These are phyloP conservation scores for Lasioglossum oenotherae DNA, from an alignment of 2,888 invertebrate genomes.

Conservation along the genomic window DNA sequence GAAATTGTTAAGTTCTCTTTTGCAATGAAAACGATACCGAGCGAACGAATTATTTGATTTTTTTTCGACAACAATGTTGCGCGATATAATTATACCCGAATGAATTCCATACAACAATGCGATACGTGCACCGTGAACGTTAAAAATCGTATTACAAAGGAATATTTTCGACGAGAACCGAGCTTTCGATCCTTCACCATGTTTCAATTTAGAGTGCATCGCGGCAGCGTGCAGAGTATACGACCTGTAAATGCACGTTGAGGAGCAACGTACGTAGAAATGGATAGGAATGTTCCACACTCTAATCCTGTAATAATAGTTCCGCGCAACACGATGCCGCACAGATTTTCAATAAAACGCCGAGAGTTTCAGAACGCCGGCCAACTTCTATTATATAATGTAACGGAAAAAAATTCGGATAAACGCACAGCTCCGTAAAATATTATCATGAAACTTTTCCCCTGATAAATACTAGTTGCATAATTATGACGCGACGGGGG, in stretches of 20 bases:
- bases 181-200: background rate
- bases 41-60: background rate
- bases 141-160: background rate
- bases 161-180: background rate
- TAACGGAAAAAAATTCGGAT: background rate
- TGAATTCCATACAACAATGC: no score
- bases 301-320: background rate
- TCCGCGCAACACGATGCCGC: background rate
- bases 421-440: background rate
- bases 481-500: background rate
- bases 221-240: background rate
- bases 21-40: no score
- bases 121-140: background rate
- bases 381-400: background rate
- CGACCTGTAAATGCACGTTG: background rate
- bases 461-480: background rate
- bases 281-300: background rate
- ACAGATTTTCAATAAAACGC: background rate
- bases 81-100: no score
- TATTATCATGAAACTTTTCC: background rate
- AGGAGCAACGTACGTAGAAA: background rate
- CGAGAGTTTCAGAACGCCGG: background rate
- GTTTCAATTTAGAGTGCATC: background rate
- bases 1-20: background rate
- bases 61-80: no score